Evolutionary conservation across 2,797 vertebrate genomes (phyloP).

Genomic region (Semaprochilodus insignis): DNA sequence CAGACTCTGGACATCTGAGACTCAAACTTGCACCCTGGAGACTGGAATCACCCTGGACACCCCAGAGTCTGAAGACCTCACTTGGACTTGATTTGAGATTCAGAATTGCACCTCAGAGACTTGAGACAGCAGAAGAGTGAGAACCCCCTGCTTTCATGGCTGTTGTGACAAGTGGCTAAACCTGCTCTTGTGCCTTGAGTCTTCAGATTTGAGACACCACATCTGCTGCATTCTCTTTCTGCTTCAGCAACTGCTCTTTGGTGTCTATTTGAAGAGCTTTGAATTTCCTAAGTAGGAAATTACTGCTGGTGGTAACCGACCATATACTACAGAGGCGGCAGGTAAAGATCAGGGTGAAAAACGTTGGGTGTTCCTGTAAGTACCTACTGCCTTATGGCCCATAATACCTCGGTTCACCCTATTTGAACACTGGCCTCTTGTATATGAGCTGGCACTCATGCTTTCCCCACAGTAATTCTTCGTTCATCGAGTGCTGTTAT

Average conservation of each 20-base stretch:
- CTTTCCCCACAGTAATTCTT: not conserved
- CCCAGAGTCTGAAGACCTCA: too few species aligned
- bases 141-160: too few species aligned
- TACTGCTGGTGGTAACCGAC: not conserved
- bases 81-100: too few species aligned
- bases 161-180: too few species aligned
- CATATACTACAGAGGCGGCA: not conserved
- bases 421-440: not conserved
- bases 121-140: too few species aligned
- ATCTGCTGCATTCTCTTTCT: not conserved
- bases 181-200: too few species aligned
- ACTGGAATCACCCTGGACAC: too few species aligned
- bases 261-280: not conserved
- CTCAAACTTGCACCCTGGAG: too few species aligned
- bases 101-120: too few species aligned
- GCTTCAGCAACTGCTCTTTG: not conserved
- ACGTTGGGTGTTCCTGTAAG: not conserved
- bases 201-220: too few species aligned
- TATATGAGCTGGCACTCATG: not conserved
- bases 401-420: not conserved
- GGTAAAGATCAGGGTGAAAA: not conserved
- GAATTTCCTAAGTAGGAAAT: not conserved
- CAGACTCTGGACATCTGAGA: too few species aligned
- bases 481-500: constrained; percentile 10
- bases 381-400: not conserved